phyloP scores from a whole-genome alignment of 2,888 invertebrate genomes.

The Drosophila neonasuta region DNA sequence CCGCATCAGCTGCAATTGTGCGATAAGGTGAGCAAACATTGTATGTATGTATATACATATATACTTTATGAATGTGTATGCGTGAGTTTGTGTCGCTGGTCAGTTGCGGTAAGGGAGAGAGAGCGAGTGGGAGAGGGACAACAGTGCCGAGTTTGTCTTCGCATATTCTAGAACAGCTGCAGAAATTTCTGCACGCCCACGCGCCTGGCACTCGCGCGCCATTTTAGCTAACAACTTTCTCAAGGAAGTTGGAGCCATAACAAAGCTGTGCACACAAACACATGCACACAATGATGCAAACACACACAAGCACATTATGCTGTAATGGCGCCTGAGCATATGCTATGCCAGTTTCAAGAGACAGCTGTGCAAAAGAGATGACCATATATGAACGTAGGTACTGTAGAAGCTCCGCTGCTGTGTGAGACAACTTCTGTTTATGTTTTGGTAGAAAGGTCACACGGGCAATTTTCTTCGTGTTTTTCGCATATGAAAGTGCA shows the following conservation, averaged over 20 bases:
- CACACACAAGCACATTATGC: slow-evolving; percentile 28
- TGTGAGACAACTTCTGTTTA: slow-evolving; percentile 46
- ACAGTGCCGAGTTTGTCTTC: slow-evolving; percentile 2
- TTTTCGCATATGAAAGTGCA: slow-evolving; percentile 25
- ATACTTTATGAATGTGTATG: background rate
- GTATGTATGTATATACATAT: background rate
- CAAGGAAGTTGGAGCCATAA: slow-evolving; percentile 45
- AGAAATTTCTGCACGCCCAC: slow-evolving; percentile 65
- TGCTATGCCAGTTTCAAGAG: slow-evolving; percentile 56
- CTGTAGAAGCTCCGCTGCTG: background rate
- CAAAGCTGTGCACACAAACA: slow-evolving; percentile 16
- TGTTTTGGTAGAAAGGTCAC: slow-evolving; percentile 73
- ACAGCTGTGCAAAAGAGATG: slow-evolving; percentile 41
- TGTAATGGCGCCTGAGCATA: slow-evolving; percentile 70
- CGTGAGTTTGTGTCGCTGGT: slow-evolving; percentile 10
- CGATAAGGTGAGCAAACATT: slow-evolving; percentile 71
- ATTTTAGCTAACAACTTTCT: slow-evolving; percentile 50
- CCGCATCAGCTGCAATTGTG: slow-evolving; percentile 70
- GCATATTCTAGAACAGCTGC: slow-evolving; percentile 66
- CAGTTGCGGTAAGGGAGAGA: background rate
- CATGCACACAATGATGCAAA: background rate
- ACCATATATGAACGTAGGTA: slow-evolving; percentile 22
- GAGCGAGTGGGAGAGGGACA: background rate
- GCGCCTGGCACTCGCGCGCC: slow-evolving; percentile 54
- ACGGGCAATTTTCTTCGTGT: slow-evolving; percentile 35